Evolutionary conservation across 2,888 invertebrate species (phyloP).

Genomic region (Kryphioiulus occultus): DNA sequence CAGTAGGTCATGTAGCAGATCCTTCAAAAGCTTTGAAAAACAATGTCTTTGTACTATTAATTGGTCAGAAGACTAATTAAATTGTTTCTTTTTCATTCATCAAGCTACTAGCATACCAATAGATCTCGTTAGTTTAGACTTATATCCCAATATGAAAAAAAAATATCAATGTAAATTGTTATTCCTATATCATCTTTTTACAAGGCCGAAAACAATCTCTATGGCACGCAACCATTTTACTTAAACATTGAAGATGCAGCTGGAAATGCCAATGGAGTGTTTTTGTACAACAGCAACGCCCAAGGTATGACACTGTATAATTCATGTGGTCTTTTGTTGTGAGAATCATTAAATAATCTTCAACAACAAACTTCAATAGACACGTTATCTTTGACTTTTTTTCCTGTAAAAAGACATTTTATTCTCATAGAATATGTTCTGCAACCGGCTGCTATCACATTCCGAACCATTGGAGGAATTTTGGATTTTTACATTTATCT

Average conservation of each 20-base stretch:
- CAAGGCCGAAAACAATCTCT: constrained; percentile 46
- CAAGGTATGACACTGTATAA: constrained; percentile 41
- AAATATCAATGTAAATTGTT: no score
- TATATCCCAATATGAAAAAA: no score
- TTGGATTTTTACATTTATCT: constrained; percentile 80
- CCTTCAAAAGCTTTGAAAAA: no score
- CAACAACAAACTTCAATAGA: no score
- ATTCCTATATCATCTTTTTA: background rate
- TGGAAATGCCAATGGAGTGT: constrained; percentile 52
- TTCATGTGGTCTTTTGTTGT: background rate
- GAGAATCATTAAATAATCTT: no score
- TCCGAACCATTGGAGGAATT: constrained; percentile 81
- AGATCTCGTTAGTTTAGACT: no score
- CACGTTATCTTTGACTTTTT: no score
- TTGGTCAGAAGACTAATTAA: no score
- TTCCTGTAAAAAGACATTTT: background rate
- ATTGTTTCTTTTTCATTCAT: no score
- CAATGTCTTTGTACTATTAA: no score
- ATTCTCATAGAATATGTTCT: constrained; percentile 74
- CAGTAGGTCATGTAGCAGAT: no score
- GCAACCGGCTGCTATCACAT: constrained; percentile 81
- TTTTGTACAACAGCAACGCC: constrained; percentile 53
- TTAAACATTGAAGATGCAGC: constrained; percentile 50
- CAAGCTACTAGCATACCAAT: no score
- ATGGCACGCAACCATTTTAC: constrained; percentile 54